Percentiles rank a stretch among this genome's conserved stretches.
Evolutionary conservation across 2,888 invertebrate genomes (phyloP).

Genomic region (Euphydryas editha): DNA sequence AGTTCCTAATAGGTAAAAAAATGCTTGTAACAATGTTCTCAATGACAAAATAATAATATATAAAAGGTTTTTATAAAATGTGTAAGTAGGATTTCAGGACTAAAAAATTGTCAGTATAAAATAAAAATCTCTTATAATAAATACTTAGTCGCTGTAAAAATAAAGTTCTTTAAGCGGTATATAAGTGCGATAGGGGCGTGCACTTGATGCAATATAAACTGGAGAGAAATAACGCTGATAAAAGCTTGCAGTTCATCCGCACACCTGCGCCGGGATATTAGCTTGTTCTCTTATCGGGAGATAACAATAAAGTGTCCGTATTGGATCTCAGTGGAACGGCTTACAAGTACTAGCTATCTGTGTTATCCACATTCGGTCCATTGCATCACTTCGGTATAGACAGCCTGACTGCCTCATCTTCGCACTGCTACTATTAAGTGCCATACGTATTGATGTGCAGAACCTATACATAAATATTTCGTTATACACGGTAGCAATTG

Average conservation of each 20-base stretch:
- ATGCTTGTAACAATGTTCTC: too few species aligned
- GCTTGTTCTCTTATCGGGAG: conserved; percentile 19
- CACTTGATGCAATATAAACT: conserved; percentile 19
- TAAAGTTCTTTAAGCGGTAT: background rate
- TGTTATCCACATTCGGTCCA: background rate
- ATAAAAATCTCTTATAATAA: background rate
- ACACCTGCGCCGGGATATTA: conserved; percentile 31
- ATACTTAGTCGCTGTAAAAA: background rate
- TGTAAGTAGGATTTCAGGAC: too few species aligned
- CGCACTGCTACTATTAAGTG: background rate
- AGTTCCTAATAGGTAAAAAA: too few species aligned
- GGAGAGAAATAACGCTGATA: conserved; percentile 17
- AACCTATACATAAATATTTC: too few species aligned
- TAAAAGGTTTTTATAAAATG: too few species aligned
- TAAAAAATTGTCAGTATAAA: background rate
- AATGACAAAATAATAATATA: too few species aligned
- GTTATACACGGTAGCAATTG: too few species aligned
- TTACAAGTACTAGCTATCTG: conserved; percentile 10
- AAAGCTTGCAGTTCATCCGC: conserved; percentile 19
- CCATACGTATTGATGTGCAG: too few species aligned
- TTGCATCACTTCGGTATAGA: background rate
- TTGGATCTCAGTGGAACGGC: conserved; percentile 24
- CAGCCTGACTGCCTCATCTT: background rate
- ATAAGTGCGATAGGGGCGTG: background rate
- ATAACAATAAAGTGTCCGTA: conserved; percentile 24